Percentiles rank a stretch among this genome's conserved stretches.
phyloP scores from a whole-genome alignment of 2,797 vertebrate genomes.

The Spinus olivaceus region DNA sequence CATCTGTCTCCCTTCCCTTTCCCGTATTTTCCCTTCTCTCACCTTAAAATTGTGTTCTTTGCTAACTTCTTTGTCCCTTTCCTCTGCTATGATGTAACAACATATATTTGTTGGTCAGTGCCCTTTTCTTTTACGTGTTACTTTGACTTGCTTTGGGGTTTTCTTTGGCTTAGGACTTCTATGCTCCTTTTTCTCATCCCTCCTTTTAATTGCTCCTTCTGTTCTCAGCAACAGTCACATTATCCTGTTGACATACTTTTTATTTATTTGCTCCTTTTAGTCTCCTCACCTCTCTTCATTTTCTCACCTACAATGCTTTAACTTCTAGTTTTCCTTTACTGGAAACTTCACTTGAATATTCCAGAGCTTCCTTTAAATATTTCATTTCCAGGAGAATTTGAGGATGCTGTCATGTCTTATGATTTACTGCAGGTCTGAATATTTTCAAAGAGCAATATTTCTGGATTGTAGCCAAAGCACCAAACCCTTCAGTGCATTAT shows the following conservation, averaged over 20 bases:
- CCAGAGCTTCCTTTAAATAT: constrained; percentile 8
- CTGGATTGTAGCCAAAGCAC: not conserved
- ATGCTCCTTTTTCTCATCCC: not conserved
- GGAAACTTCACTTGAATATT: constrained; percentile 2
- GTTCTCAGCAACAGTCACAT: not conserved
- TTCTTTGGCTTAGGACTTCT: not conserved
- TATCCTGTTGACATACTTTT: not conserved
- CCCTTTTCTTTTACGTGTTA: not conserved
- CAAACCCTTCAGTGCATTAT: not conserved
- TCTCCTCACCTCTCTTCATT: not conserved
- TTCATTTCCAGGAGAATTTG: constrained; percentile 47
- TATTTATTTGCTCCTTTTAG: not conserved
- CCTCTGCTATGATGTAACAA: not conserved
- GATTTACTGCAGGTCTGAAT: not conserved
- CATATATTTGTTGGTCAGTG: not conserved
- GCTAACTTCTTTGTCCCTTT: not conserved
- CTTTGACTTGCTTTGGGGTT: not conserved
- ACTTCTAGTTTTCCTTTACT: not conserved
- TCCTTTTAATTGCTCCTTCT: not conserved
- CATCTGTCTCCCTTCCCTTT: not conserved
- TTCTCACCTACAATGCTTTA: not conserved
- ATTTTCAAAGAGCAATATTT: constrained; percentile 19
- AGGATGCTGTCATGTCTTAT: not conserved
- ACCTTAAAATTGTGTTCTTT: not conserved
- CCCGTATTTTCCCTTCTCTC: not conserved